Base-by-base conservation (phyloP, 2,113 vertebrate genomes). In the Dendrocopos noguchii region DNA sequence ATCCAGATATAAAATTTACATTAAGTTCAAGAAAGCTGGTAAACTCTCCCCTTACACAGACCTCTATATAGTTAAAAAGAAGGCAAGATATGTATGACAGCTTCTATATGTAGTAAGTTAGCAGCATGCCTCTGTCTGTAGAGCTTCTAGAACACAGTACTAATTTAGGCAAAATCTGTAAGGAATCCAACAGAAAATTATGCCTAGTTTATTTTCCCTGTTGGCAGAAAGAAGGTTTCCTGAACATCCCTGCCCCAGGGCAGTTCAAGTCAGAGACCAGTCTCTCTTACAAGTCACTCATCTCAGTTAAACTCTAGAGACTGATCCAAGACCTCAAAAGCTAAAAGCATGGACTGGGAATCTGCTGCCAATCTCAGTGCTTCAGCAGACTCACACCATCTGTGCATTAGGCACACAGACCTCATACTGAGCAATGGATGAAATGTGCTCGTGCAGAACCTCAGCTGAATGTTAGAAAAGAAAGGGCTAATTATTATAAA, bases 241-340 rank as follows among this genome's bases (percentile, higher is more conserved):
- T 64, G 34, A 80, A 56, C 19, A 83, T 42, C 16, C 25, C n/a
- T 72, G n/a, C 66, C 81, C 21, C 76, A 74, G 68, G 76, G 44
- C 36, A 94, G 68, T 2, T 72, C 47, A 68, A 68, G 84, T 53
- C 50, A 82, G 47, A 74, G 52, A 86, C 17, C 60, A 68, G 29
- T 16, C 61, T 83, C 82, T 77, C 68, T 56, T 71, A 80, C 55
- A 88, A 88, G 73, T 86, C 88, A 80, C 53, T 90, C 76, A 66
- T 74, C 70, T 79, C 82, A 64, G 70, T 66, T 73, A 73, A 87
- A 80, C 34, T 84, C 85, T 13, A 65, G 66, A 83, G 57, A 31
- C 39, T 79, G 84, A 94, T 87, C 84, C 86, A 90, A 90, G 88
- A 88, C 70, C 67, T 88, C 80, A 81, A 93, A 90, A 94, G 83